These are phyloP conservation scores for Miltochrista miniata DNA, from an alignment of 2,888 invertebrate genomes.

Conservation along the genomic window DNA sequence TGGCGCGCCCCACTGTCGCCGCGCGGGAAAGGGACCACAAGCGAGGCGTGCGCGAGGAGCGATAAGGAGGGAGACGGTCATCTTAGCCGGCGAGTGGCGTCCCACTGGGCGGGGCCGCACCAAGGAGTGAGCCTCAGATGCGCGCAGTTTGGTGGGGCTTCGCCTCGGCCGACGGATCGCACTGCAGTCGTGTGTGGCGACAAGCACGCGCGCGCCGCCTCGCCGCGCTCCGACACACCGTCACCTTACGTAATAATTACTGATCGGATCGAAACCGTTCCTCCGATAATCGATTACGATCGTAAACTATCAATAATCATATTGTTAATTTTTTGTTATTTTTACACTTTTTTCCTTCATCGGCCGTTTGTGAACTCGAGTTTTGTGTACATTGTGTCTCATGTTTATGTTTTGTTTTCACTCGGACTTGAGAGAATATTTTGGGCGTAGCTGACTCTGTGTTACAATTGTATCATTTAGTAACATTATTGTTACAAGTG, in stretches of 20 bases:
- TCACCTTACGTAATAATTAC: conserved; percentile 76
- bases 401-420: conserved; percentile 73
- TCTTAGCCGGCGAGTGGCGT: conserved; percentile 81
- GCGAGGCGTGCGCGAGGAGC: conserved; percentile 48
- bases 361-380: conserved; percentile 57
- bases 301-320: conserved; percentile 65
- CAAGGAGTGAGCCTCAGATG: conserved; percentile 84
- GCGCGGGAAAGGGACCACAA: conserved; percentile 65
- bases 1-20: conserved; percentile 83
- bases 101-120: conserved; percentile 86
- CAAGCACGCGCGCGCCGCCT: conserved; percentile 75
- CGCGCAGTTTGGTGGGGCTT: conserved; percentile 86
- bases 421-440: conserved; percentile 61
- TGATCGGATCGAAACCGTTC: conserved; percentile 69
- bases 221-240: conserved; percentile 51
- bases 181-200: conserved; percentile 83
- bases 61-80: conserved; percentile 79
- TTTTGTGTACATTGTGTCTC: conserved; percentile 62
- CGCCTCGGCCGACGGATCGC: conserved; percentile 83
- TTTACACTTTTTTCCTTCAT: conserved; percentile 42
- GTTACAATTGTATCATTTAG: conserved; percentile 54
- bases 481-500: conserved; percentile 55
- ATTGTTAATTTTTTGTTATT: conserved; percentile 48
- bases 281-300: conserved; percentile 78
- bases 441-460: conserved; percentile 68